A percentile compares a stretch with the other conserved stretches of the same genome.
Evolutionary conservation across 2,113 vertebrate genomes (phyloP).

Genomic region (Reinhardtius hippoglossoides): DNA sequence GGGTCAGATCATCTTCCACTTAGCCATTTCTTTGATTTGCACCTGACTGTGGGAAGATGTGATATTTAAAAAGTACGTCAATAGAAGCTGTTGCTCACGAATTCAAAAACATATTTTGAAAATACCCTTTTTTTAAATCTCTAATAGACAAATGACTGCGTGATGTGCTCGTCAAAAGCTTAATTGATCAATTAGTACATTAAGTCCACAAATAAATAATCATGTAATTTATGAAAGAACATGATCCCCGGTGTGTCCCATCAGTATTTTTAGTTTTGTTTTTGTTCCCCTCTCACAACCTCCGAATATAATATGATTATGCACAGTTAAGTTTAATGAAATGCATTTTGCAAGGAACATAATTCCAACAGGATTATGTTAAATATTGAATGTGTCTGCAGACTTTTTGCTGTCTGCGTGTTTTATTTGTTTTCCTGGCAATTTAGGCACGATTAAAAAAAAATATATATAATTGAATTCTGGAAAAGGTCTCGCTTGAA

Average conservation of each 20-base stretch:
- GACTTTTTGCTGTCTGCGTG: too few species aligned
- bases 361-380: neutral
- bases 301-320: too few species aligned
- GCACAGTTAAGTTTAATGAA: too few species aligned
- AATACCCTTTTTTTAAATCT: neutral
- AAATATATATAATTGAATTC: too few species aligned
- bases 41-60: neutral
- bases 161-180: neutral
- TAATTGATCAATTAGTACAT: neutral
- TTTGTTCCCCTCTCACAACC: neutral
- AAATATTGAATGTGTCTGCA: neutral
- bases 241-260: too few species aligned
- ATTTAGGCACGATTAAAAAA: too few species aligned
- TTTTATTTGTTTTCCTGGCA: neutral
- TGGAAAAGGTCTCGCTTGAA: too few species aligned
- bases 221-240: too few species aligned
- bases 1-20: neutral
- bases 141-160: too few species aligned
- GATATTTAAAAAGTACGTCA: neutral
- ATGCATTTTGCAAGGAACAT: neutral
- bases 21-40: neutral
- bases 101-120: neutral
- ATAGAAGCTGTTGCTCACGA: neutral
- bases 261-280: too few species aligned
- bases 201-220: too few species aligned